Evolutionary conservation across 2,797 vertebrate species (phyloP), one percentile per base, ranked within the genome.

Genomic region (Cryptoblepharus egeriae): DNA sequence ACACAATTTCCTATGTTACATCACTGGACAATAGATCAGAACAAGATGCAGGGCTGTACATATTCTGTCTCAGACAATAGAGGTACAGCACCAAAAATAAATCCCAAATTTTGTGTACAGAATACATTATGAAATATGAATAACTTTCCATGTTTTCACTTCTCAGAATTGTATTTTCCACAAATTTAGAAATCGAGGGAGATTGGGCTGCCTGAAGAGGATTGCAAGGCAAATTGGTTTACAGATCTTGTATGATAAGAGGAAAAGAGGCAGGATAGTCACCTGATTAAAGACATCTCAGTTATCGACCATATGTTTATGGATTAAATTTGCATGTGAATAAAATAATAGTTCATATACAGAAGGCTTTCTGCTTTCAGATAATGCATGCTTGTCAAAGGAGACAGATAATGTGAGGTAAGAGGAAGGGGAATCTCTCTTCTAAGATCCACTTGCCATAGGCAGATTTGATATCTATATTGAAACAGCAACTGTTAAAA

Each of bases 41-140:
- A 91, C 77, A 83, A 91, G 83, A 86, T 87, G 75, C 92, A 80
- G 84, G 90, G 82, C 35, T 83, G 79, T 87, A 85, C 55, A 89
- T 88, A 63, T 83, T 82, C 49, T 80, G 58, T 87, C 64, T 52
- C 58, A 68, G 3, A 74, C 80, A 85, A 80, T 80, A 5, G 2
- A 78, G 76, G 58, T 61, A 65, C 7, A 35, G 73, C 58, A 68
- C 1, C 69, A 72, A 57, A 72, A 57, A 39, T 37, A 24, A 64
- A 82, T 30, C 49, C 42, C 32, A 71, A 16, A 22, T n/a, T 39
- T 16, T 71, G 11, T 71, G 8, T 3, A 18, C 32, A 77, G 24
- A 58, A 65, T 65, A 35, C 35, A 45, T 52, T 45, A 52, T 42
- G 35, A 63, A 78, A 45, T 20, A 24, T 64, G 13, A 70, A 18